A percentile compares a stretch with the other conserved stretches of the same genome.
Evolutionary conservation across 2,888 invertebrate species (phyloP).

Genomic region (Himalopsyche tibetana): DNA sequence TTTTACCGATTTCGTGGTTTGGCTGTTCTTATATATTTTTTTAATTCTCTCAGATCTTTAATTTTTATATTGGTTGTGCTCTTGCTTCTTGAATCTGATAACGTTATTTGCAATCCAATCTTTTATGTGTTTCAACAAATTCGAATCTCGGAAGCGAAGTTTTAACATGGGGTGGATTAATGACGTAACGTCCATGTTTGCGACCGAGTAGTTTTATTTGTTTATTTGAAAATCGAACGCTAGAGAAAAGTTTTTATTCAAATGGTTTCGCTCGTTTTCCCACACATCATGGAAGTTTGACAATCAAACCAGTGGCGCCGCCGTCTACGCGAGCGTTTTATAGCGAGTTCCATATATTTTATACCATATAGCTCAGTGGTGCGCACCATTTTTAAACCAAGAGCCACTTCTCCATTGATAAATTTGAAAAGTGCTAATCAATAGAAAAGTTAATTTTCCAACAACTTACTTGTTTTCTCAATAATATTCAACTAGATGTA

Average conservation of each 20-base stretch:
- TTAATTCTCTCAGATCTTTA: no score
- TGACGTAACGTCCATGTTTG: neutral
- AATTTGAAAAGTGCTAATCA: no score
- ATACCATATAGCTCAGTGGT: no score
- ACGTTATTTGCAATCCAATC: neutral
- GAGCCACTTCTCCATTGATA: no score
- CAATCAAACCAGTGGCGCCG: neutral
- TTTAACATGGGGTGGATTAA: neutral
- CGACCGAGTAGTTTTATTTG: neutral
- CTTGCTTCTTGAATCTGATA: neutral
- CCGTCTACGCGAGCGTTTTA: neutral
- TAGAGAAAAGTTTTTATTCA: neutral
- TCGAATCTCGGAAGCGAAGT: neutral
- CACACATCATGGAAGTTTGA: neutral
- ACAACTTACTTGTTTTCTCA: no score
- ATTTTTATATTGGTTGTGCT: neutral
- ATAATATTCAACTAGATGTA: no score
- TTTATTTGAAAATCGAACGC: slow-evolving; percentile 8
- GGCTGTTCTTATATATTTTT: no score
- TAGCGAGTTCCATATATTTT: no score
- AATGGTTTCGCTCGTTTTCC: neutral
- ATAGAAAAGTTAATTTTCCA: no score
- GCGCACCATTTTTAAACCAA: no score
- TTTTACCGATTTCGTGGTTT: no score
- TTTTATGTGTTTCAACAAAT: neutral